Evolutionary conservation across 2,113 vertebrate species (phyloP).

Genomic region (Vicugna pacos): DNA sequence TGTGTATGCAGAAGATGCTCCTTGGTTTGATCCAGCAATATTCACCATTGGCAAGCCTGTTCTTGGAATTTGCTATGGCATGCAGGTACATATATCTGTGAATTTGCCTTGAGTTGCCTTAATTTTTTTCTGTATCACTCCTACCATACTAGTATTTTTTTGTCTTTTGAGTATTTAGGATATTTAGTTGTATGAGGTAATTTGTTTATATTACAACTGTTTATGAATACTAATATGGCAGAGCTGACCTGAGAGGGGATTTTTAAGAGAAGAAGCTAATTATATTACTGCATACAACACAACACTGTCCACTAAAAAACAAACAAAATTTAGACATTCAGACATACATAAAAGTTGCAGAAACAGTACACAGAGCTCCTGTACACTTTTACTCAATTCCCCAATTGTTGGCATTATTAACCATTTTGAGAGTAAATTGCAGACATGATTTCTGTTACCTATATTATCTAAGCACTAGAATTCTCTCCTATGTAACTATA

Average conservation of each 20-base stretch:
- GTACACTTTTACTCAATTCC: not conserved
- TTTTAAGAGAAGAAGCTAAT: conserved; percentile 13
- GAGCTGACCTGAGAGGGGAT: not conserved
- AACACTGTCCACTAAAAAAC: not conserved
- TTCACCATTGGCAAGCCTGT: conserved; percentile 98
- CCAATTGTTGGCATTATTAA: not conserved
- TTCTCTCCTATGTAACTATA: not conserved
- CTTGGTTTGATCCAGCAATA: conserved; percentile 98
- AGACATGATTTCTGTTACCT: not conserved
- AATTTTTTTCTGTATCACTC: conserved; percentile 34
- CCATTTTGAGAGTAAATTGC: not conserved
- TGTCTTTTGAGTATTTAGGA: not conserved
- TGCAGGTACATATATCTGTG: conserved; percentile 93
- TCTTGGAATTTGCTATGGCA: conserved; percentile 99
- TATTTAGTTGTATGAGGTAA: conserved; percentile 28
- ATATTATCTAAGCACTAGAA: not conserved
- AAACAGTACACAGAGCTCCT: not conserved
- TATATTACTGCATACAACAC: not conserved
- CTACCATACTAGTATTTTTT: not conserved
- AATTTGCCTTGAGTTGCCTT: not conserved
- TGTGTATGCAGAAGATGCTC: conserved; percentile 98
- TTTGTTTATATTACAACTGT: not conserved
- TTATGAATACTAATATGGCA: not conserved
- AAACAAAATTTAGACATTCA: not conserved
- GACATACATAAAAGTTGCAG: not conserved